These are phyloP conservation scores for Ctenopoma kingsleyae DNA, from an alignment of 2,797 vertebrate genomes.

Conservation along the genomic window DNA sequence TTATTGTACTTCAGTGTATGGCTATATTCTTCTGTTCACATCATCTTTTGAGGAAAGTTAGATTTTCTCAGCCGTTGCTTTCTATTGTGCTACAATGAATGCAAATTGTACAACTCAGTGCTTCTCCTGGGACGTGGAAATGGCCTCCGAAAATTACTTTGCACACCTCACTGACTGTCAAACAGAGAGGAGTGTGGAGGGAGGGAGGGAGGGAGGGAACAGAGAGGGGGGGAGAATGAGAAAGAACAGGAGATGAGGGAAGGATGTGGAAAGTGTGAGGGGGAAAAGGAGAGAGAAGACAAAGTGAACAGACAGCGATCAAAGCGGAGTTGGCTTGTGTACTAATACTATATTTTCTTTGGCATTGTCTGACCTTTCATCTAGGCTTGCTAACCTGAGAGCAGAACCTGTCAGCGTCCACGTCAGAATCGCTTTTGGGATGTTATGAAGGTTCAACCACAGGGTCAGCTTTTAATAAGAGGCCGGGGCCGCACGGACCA, in stretches of 20 bases:
- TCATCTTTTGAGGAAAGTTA: constrained; percentile 40
- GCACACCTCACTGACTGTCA: constrained; percentile 56
- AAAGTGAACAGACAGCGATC: neutral
- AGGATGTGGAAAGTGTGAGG: neutral
- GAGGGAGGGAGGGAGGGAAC: neutral
- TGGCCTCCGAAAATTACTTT: constrained; percentile 59
- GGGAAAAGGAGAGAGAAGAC: neutral
- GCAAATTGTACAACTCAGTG: constrained; percentile 43
- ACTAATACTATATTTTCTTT: constrained; percentile 14
- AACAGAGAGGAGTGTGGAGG: neutral
- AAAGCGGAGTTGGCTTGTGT: neutral
- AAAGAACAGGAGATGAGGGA: neutral
- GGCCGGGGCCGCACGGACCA: constrained; percentile 6
- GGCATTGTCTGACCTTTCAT: constrained; percentile 18
- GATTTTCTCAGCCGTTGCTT: constrained; percentile 39
- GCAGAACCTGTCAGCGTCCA: constrained; percentile 23
- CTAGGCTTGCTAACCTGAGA: constrained; percentile 19
- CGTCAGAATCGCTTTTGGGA: constrained; percentile 37
- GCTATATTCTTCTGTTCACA: constrained; percentile 26
- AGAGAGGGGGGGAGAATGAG: neutral
- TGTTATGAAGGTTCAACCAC: constrained; percentile 7
- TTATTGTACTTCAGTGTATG: constrained; percentile 4
- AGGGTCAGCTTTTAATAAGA: constrained; percentile 33
- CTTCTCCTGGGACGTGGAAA: constrained; percentile 33
- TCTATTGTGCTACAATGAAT: constrained; percentile 50